These are phyloP conservation scores for Pyxicephalus adspersus DNA, from an alignment of 2,113 vertebrate species.

Conservation along the genomic window DNA sequence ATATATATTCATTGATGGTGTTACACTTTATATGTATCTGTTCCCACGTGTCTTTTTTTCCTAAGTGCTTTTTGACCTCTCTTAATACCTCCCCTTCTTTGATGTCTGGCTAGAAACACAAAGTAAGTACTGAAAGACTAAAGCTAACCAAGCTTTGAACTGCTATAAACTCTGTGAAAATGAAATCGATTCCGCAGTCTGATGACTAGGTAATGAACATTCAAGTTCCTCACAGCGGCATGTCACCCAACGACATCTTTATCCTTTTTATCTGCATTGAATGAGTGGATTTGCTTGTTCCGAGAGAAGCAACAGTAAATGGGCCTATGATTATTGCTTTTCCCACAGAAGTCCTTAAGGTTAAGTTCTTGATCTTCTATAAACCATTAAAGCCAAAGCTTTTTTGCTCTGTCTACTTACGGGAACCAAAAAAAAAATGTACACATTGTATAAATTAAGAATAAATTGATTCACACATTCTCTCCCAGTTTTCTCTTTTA, in stretches of 20 bases:
- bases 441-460: slow-evolving; percentile 35
- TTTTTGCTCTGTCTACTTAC: slow-evolving; percentile 37
- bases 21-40: slow-evolving; percentile 47
- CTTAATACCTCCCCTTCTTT: slow-evolving; percentile 40
- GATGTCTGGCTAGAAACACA: slow-evolving; percentile 53
- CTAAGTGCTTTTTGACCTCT: slow-evolving; percentile 53
- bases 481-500: background rate
- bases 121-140: slow-evolving; percentile 34
- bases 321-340: slow-evolving; percentile 60
- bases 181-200: slow-evolving; percentile 62
- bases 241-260: slow-evolving; percentile 63
- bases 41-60: slow-evolving; percentile 54
- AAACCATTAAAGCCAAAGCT: slow-evolving; percentile 4
- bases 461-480: slow-evolving; percentile 40
- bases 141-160: slow-evolving; percentile 62
- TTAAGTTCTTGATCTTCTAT: slow-evolving; percentile 60
- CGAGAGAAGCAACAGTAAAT: slow-evolving; percentile 57
- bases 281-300: slow-evolving; percentile 59
- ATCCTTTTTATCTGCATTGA: slow-evolving; percentile 62
- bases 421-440: slow-evolving; percentile 30
- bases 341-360: slow-evolving; percentile 48
- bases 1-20: slow-evolving; percentile 41
- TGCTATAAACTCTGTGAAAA: slow-evolving; percentile 59
- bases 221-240: slow-evolving; percentile 57
- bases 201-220: slow-evolving; percentile 63